These are phyloP conservation scores for Xestia ashworthii DNA, from an alignment of 2,888 invertebrate species.

Conservation along the genomic window DNA sequence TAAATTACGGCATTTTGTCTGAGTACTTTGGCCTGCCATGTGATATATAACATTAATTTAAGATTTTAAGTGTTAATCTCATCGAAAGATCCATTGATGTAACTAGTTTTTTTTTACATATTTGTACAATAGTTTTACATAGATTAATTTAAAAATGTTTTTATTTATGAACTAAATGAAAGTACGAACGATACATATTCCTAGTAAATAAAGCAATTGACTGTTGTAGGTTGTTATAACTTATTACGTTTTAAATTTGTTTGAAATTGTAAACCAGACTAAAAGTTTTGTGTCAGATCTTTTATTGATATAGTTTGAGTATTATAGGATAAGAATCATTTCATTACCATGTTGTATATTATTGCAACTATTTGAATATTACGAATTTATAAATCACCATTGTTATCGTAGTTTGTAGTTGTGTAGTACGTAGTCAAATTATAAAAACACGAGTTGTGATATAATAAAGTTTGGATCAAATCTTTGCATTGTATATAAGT, in stretches of 20 bases:
- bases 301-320: constrained; percentile 76
- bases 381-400: constrained; percentile 88
- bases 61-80: constrained; percentile 65
- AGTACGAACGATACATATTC: constrained; percentile 71
- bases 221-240: constrained; percentile 78
- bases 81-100: constrained; percentile 79
- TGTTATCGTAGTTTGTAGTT: constrained; percentile 87
- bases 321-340: constrained; percentile 82
- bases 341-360: constrained; percentile 80
- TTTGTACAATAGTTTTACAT: constrained; percentile 81
- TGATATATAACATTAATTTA: constrained; percentile 68
- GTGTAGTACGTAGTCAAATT: constrained; percentile 76
- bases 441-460: constrained; percentile 77
- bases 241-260: constrained; percentile 64
- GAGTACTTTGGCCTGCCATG: constrained; percentile 66
- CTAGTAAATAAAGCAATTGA: constrained; percentile 68
- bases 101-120: constrained; percentile 79
- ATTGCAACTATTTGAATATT: constrained; percentile 83
- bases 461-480: constrained; percentile 68
- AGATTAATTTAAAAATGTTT: constrained; percentile 74
- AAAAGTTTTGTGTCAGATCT: constrained; percentile 71
- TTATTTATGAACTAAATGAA: constrained; percentile 76
- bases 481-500: constrained; percentile 72
- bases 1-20: constrained; percentile 57
- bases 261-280: constrained; percentile 69